These are phyloP conservation scores for Macrosoma leucophasiata DNA, from an alignment of 2,888 invertebrate species.

Conservation along the genomic window DNA sequence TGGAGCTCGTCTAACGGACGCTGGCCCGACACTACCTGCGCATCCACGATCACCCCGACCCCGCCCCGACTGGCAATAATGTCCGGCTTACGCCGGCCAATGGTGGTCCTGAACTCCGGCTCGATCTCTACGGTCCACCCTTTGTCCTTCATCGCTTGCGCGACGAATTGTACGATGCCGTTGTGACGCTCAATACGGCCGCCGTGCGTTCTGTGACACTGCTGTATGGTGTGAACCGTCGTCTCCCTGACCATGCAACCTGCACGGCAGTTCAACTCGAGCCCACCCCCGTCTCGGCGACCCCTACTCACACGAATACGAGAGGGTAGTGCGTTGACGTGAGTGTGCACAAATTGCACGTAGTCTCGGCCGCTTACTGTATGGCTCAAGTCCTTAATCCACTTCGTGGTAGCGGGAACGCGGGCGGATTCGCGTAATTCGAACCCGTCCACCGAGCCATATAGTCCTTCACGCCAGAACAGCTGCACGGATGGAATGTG, in stretches of 20 bases:
- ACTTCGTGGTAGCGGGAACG: constrained; percentile 9
- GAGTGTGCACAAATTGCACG: constrained; percentile 29
- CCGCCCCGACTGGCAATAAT: constrained; percentile 29
- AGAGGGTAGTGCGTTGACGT: constrained; percentile 34
- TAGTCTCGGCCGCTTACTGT: constrained; percentile 30
- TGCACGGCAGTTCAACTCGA: no score
- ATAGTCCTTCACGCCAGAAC: constrained; percentile 8
- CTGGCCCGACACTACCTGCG: constrained; percentile 37
- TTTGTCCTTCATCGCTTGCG: constrained; percentile 22
- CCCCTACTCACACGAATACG: constrained; percentile 35
- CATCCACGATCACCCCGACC: constrained; percentile 33
- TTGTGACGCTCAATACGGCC: constrained; percentile 36
- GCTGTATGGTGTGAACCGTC: constrained; percentile 34
- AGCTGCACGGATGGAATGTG: constrained; percentile 1
- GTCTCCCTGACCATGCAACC: constrained; percentile 35
- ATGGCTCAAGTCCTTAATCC: constrained; percentile 16
- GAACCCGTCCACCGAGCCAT: constrained; percentile 9
- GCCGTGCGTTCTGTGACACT: constrained; percentile 32
- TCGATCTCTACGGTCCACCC: constrained; percentile 32
- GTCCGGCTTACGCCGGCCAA: constrained; percentile 36
- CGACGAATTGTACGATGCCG: constrained; percentile 26
- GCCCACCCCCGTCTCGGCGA: no score
- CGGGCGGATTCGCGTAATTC: constrained; percentile 10
- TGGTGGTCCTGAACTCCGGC: constrained; percentile 23
- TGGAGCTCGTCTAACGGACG: constrained; percentile 27